Base-by-base conservation (phyloP, 2,797 vertebrate species). In the Alectoris magna region DNA sequence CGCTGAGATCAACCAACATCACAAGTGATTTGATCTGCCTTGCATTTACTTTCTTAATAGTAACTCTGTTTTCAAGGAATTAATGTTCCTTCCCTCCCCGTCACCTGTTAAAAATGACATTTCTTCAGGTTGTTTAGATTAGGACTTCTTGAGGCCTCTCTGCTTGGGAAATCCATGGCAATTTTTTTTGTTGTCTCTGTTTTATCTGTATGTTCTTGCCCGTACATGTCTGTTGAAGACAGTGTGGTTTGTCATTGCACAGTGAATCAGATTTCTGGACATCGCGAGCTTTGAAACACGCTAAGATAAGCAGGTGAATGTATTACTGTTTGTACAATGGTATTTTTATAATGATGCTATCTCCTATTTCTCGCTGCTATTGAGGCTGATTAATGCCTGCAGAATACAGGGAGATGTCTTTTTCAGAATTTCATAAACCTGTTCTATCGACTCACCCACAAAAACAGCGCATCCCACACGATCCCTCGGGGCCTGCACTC, bases 301-400 rank as follows among this genome's bases (percentile, higher is more conserved):
- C 26, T 49, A 29, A 75, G 87, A 87, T 78, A 93, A 93, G 74
- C 72, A 89, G 85, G 67, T 59, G 51, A 87, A 89, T 6, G 14
- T 67, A 34, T 75, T 76, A 22, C 44, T 31, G 26, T 69, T 78
- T 34, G 27, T 73, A 56, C 46, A 23, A 29, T 2, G 29, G 8
- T 62, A 46, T 91, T 86, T 93, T 90, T 48, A 39, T 48, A 41
- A 67, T 2, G 44, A 46, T 63, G 17, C 9, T 15, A n/a, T 72
- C 79, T 92, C 46, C 63, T 81, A 10, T 55, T 95, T 70, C 44
- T 83, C 44, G n/a, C 75, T 23, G 2, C 51, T 46, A 2, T 2
- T 17, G 71, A 49, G 51, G 67, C 79, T 84, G 91, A 60, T 87
- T 81, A 68, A 84, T 29, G 67, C 68, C 58, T 66, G 31, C 21